phyloP scores from a whole-genome alignment of 2,888 invertebrate genomes.

The Conistra vaccinii region DNA sequence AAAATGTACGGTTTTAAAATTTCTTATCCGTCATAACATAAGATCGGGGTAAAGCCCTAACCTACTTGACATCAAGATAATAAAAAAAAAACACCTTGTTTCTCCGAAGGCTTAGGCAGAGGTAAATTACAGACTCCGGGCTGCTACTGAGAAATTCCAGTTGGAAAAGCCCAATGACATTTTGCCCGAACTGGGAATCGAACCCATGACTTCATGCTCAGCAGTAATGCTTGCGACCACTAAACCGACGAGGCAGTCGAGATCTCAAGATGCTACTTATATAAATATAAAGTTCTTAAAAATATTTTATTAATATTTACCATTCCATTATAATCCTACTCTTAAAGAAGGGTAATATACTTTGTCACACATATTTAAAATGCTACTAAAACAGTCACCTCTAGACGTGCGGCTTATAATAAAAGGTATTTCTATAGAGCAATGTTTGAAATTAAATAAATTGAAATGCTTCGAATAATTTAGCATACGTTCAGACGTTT shows the following conservation, averaged over 20 bases:
- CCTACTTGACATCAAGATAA: background rate
- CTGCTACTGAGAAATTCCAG: too few species aligned
- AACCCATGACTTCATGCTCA: too few species aligned
- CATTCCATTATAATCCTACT: background rate
- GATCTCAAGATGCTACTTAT: background rate
- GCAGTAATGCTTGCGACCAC: too few species aligned
- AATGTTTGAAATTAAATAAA: constrained; percentile 31
- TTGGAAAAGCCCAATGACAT: too few species aligned
- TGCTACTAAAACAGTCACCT: constrained; percentile 16
- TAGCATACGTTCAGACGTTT: constrained; percentile 31
- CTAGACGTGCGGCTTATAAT: constrained; percentile 1
- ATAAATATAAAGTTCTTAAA: background rate
- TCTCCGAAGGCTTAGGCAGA: too few species aligned
- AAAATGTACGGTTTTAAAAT: background rate
- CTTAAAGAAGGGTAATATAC: background rate
- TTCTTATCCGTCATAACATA: background rate
- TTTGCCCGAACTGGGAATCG: too few species aligned
- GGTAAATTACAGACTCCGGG: too few species aligned
- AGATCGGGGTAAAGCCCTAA: background rate
- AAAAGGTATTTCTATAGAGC: constrained; percentile 8
- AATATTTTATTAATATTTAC: background rate
- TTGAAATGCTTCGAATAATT: constrained; percentile 55
- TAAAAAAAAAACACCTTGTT: too few species aligned
- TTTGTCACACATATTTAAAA: constrained; percentile 5
- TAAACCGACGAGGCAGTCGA: too few species aligned